phyloP scores from a whole-genome alignment of 2,797 vertebrate genomes.

The Bufotes viridis region DNA sequence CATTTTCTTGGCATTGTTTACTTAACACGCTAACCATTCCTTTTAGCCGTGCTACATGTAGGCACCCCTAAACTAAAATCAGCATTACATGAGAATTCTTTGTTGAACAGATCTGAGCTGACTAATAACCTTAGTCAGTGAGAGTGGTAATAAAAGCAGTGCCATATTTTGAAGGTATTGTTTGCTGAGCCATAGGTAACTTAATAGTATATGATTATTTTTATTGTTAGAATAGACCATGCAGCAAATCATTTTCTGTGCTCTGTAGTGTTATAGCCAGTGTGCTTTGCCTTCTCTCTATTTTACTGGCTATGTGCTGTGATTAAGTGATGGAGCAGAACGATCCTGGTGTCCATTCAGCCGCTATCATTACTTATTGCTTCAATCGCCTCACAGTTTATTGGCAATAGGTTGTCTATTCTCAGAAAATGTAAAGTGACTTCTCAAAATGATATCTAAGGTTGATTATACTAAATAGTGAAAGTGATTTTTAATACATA shows the following conservation, averaged over 20 bases:
- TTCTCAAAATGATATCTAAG: not conserved
- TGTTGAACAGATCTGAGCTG: too few relatives aligned
- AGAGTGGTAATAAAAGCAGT: too few relatives aligned
- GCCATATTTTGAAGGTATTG: not conserved
- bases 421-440: not conserved
- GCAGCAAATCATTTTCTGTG: constrained; percentile 7
- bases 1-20: too few relatives aligned
- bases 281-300: not conserved
- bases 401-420: not conserved
- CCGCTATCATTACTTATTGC: constrained; percentile 7
- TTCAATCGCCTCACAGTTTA: not conserved
- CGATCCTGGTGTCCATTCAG: constrained; percentile 12
- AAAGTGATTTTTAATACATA: not conserved
- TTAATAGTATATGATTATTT: not conserved
- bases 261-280: not conserved
- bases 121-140: too few relatives aligned
- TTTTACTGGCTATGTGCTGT: constrained; percentile 7
- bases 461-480: not conserved
- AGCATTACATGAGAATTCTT: too few relatives aligned
- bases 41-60: too few relatives aligned
- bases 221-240: not conserved
- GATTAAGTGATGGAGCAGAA: constrained; percentile 18
- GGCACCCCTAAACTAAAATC: too few relatives aligned
- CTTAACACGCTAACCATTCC: too few relatives aligned
- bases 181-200: not conserved